phyloP scores from a whole-genome alignment of 2,888 invertebrate species.

The Actias luna region DNA sequence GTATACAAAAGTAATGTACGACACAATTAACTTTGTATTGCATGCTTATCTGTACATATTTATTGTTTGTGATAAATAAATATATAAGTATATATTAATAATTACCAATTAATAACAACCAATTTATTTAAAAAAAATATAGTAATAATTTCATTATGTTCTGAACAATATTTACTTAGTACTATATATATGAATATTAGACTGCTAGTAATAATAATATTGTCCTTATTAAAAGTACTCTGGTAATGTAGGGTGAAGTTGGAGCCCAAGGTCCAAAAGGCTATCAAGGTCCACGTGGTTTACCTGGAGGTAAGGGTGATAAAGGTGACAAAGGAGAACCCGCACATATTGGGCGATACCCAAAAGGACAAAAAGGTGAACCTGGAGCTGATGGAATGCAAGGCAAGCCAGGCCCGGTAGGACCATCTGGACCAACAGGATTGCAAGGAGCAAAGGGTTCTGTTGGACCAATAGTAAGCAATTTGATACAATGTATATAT shows the following conservation, averaged over 20 bases:
- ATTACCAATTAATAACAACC: too few relatives aligned
- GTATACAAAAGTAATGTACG: too few relatives aligned
- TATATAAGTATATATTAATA: too few relatives aligned
- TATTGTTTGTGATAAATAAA: too few relatives aligned
- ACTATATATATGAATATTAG: background rate
- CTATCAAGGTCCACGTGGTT: conserved; percentile 88
- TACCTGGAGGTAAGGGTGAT: conserved; percentile 83
- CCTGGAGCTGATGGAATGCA: conserved; percentile 88
- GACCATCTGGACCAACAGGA: conserved; percentile 83
- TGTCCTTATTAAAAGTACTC: background rate
- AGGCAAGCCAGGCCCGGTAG: conserved; percentile 84
- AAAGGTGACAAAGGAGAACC: conserved; percentile 92
- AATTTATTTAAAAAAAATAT: too few relatives aligned
- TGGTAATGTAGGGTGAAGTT: conserved; percentile 83
- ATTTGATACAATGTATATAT: background rate
- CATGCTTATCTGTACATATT: too few relatives aligned
- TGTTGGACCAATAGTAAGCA: conserved; percentile 79
- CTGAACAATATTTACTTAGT: background rate
- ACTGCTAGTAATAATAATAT: background rate
- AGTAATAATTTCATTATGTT: too few relatives aligned
- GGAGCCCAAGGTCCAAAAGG: conserved; percentile 88
- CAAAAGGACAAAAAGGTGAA: conserved; percentile 93
- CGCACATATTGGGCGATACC: conserved; percentile 85
- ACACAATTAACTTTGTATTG: too few relatives aligned
- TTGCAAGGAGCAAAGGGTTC: conserved; percentile 83